Percentiles rank a stretch among this genome's conserved stretches.
Conservation (phyloP, 2,113 vertebrate species). For the Gallinago media region DNA sequence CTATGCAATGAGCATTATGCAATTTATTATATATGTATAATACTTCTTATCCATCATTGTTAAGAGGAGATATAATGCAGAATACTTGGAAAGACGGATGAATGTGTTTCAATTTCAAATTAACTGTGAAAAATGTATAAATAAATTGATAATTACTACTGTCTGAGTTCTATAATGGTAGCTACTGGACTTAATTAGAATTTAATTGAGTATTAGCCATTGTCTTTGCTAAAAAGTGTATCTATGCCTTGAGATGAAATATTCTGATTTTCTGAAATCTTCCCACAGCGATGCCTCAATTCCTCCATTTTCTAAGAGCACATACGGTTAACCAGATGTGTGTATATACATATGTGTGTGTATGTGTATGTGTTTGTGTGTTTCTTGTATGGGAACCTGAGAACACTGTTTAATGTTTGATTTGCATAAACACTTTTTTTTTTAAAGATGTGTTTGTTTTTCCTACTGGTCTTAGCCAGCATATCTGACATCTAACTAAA, state of each 20-base stretch:
- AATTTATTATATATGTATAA: constrained; percentile 27
- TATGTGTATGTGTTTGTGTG: background rate
- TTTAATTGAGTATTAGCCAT: background rate
- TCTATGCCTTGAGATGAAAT: background rate
- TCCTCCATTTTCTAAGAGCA: background rate
- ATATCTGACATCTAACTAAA: background rate
- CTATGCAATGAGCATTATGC: background rate
- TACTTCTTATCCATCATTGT: background rate
- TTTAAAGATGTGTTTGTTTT: background rate
- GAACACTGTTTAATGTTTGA: background rate
- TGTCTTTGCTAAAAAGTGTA: background rate
- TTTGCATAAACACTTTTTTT: background rate
- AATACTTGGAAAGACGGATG: background rate
- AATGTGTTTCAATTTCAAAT: background rate
- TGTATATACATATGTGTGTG: background rate
- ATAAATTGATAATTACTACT: background rate
- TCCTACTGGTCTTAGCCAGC: background rate
- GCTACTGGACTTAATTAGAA: background rate
- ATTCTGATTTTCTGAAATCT: background rate
- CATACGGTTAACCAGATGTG: background rate
- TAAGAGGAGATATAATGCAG: background rate
- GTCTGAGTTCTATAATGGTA: background rate
- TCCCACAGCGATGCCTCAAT: background rate
- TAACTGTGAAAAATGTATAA: background rate
- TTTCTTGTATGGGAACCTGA: background rate